Base-by-base conservation (phyloP, 2,888 invertebrate genomes). In the Zygaena filipendulae region DNA sequence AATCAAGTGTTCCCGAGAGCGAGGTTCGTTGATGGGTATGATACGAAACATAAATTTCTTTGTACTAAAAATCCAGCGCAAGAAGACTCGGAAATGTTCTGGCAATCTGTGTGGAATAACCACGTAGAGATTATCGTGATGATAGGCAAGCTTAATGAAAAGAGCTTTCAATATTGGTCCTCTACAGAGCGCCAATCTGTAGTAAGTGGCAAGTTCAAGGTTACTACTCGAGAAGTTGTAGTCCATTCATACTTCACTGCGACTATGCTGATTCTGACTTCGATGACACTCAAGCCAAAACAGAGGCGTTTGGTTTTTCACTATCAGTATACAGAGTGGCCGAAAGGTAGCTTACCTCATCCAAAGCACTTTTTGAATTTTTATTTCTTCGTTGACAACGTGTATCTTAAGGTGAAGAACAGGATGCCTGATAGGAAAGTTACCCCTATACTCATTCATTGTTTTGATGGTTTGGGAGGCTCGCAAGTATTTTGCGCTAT, bases 311-410 rank as follows among this genome's bases (percentile, higher is more conserved):
- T 13, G 9, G 13, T 13, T 24, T 24, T 16, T 23, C 31, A 31
- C 25, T 31, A 31, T 27, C 31, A 31, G 23, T 31, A 27, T 27
- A 31, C 27, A 13, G 31, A 27, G n/a, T 31, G 31, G 31, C 27
- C 23, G 27, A 31, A 27, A 27, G 27, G 24, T 31, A 31, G 27
- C 27, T 31, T 31, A 27, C 27, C 27, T 31, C 27, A 31, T 10
- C 31, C 27, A 31, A 13, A 11, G 8, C n/a, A 11, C 31, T 26
- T 29, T 20, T 23, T 29, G 19, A 10, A 29, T 23, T 29, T 29
- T 24, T 29, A 29, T 29, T 20, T 24, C 22, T 22, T 22, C 11
- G 22, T 22, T 22, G 10, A 22, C 10, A 11, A 8, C 11, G 11
- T 11, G 22, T 23, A 23, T 24, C 20, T 23, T 24, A 23, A 29